phyloP scores from a whole-genome alignment of 2,888 invertebrate genomes.

The Trypoxylon attenuatum region DNA sequence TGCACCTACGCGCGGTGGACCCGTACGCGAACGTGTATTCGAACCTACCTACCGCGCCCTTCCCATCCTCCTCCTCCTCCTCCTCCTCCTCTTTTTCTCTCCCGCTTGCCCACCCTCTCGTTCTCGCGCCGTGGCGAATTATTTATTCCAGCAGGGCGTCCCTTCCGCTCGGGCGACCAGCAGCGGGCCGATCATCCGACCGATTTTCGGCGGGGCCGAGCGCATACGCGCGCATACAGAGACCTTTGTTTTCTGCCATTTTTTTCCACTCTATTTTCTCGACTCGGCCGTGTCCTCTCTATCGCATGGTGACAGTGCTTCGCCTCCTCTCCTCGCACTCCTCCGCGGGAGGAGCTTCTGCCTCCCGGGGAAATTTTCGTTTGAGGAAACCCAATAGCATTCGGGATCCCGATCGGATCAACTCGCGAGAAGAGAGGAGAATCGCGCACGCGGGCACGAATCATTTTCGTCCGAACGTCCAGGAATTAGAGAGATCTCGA shows the following conservation, averaged over 20 bases:
- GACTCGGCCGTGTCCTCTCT: slow-evolving; percentile 9
- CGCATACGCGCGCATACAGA: slow-evolving; percentile 31
- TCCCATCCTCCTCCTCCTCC: not conserved
- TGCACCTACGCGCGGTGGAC: slow-evolving; percentile 15
- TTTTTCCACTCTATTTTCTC: slow-evolving; percentile 16
- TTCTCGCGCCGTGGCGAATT: slow-evolving; percentile 62
- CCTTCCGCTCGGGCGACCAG: slow-evolving; percentile 52
- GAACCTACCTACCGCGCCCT: slow-evolving; percentile 1
- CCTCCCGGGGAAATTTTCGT: not conserved
- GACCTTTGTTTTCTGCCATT: slow-evolving; percentile 49
- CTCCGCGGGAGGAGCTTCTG: too few species aligned
- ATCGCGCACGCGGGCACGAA: too few species aligned
- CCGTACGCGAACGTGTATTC: slow-evolving; percentile 3
- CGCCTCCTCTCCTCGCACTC: slow-evolving; percentile 3
- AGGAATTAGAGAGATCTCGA: too few species aligned
- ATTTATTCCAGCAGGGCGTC: slow-evolving; percentile 66
- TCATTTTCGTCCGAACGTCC: too few species aligned
- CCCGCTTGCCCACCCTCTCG: slow-evolving; percentile 4
- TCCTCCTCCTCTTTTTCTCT: slow-evolving; percentile 7
- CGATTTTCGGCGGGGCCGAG: slow-evolving; percentile 56
- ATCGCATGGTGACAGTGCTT: too few species aligned
- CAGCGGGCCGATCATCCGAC: slow-evolving; percentile 52
- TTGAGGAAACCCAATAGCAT: not conserved
- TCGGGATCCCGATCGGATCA: too few species aligned
- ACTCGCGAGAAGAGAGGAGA: too few species aligned